Evolutionary conservation across 2,888 invertebrate genomes (phyloP).

Genomic region (Phaedon cochleariae): DNA sequence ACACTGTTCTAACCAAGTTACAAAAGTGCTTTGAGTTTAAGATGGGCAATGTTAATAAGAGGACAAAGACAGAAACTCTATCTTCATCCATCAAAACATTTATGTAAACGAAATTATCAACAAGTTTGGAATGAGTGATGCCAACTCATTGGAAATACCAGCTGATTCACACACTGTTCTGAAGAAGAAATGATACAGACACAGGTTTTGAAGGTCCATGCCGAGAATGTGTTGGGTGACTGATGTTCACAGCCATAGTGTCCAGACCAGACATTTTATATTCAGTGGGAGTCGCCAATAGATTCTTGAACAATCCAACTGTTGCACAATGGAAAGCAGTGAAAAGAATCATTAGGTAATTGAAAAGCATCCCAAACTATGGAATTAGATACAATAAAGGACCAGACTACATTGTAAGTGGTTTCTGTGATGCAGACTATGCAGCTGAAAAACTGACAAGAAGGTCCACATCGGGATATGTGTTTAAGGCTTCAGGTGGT

Average conservation of each 20-base stretch:
- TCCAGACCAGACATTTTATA: constrained; percentile 42
- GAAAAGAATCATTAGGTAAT: constrained; percentile 25
- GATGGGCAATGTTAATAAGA: background rate
- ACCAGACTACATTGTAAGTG: background rate
- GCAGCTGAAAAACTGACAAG: constrained; percentile 31
- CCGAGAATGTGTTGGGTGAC: constrained; percentile 38
- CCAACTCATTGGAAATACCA: no score
- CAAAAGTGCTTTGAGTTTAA: no score
- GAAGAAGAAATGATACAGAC: constrained; percentile 37
- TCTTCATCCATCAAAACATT: constrained; percentile 18
- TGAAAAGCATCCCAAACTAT: constrained; percentile 3
- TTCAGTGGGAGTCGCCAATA: constrained; percentile 38
- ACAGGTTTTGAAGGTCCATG: constrained; percentile 42
- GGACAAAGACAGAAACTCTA: constrained; percentile 3
- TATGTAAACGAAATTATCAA: constrained; percentile 22
- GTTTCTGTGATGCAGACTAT: constrained; percentile 25
- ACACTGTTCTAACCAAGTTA: no score
- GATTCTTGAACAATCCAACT: constrained; percentile 26
- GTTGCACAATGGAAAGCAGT: constrained; percentile 13
- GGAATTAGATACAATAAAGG: constrained; percentile 13
- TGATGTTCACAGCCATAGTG: constrained; percentile 38
- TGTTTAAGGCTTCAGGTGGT: constrained; percentile 43
- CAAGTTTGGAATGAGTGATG: constrained; percentile 16
- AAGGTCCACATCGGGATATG: constrained; percentile 46
- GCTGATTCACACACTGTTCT: no score